These are phyloP conservation scores for Conchocele bisecta DNA, from an alignment of 2,888 invertebrate species.

Conservation along the genomic window DNA sequence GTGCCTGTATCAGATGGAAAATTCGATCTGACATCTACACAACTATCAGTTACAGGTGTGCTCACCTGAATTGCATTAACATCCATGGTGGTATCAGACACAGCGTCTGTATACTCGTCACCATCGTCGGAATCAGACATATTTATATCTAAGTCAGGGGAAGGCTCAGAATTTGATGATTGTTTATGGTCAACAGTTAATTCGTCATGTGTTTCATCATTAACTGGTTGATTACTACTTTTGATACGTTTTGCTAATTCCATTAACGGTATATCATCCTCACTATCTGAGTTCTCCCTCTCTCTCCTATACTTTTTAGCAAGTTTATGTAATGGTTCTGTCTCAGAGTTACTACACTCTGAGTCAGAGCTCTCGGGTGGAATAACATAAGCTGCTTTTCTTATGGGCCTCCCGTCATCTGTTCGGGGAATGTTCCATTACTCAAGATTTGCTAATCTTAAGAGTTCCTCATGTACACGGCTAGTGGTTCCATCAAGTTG, in stretches of 20 bases:
- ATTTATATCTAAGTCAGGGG: too few relatives aligned
- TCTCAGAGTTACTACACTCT: background rate
- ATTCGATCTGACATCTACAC: too few relatives aligned
- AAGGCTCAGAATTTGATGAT: too few relatives aligned
- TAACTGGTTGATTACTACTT: background rate
- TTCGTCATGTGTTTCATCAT: too few relatives aligned
- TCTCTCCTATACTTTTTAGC: background rate
- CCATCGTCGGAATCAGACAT: too few relatives aligned
- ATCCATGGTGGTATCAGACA: too few relatives aligned
- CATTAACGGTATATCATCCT: constrained; percentile 2
- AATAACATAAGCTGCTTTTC: background rate
- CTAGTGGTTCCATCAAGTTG: constrained; percentile 24
- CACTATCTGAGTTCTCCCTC: background rate
- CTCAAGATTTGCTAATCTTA: constrained; percentile 31
- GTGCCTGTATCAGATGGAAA: too few relatives aligned
- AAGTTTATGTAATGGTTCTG: background rate
- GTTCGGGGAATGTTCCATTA: constrained; percentile 13
- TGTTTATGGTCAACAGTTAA: too few relatives aligned
- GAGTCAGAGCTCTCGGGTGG: constrained; percentile 7
- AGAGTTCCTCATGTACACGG: constrained; percentile 25
- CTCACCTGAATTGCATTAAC: too few relatives aligned
- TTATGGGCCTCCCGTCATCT: background rate
- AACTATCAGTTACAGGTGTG: too few relatives aligned
- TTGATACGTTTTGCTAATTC: background rate
- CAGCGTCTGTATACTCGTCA: too few relatives aligned